These are phyloP conservation scores for Mormyrus lacerda DNA, from an alignment of 2,113 vertebrate genomes.

Conservation along the genomic window DNA sequence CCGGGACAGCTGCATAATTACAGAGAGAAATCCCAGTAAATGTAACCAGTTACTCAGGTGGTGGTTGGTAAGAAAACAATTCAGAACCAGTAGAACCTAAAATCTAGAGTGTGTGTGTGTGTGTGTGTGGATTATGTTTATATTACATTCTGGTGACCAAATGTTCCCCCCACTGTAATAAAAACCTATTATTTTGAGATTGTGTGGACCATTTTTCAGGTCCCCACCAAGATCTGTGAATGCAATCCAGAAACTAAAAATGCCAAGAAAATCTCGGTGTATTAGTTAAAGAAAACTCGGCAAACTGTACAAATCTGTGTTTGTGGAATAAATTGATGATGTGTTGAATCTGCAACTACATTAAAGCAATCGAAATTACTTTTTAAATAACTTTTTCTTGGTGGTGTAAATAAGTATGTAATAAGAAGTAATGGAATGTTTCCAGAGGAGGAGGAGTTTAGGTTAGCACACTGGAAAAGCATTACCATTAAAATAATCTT, in stretches of 20 bases:
- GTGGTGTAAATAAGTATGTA: neutral
- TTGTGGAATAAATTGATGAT: neutral
- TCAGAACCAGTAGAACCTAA: neutral
- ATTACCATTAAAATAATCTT: neutral
- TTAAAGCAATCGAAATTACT: neutral
- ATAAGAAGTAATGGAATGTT: neutral
- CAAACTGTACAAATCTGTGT: neutral
- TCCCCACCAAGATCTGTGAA: too few species aligned
- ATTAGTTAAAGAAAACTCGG: neutral
- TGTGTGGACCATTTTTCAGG: too few species aligned
- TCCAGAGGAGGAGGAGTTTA: neutral
- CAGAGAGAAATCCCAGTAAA: neutral
- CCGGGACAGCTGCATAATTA: neutral
- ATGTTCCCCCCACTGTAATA: too few species aligned
- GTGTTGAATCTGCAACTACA: neutral
- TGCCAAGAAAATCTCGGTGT: neutral
- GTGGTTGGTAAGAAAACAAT: neutral
- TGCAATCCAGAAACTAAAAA: too few species aligned
- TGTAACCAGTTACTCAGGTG: neutral
- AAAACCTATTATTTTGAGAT: too few species aligned
- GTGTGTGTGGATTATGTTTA: too few species aligned
- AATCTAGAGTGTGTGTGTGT: neutral
- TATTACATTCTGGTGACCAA: too few species aligned
- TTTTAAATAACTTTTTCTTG: neutral
- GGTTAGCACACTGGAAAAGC: neutral